Percentiles rank a stretch among this genome's conserved stretches.
phyloP scores from a whole-genome alignment of 2,888 invertebrate genomes.

The Eilema sororculum region DNA sequence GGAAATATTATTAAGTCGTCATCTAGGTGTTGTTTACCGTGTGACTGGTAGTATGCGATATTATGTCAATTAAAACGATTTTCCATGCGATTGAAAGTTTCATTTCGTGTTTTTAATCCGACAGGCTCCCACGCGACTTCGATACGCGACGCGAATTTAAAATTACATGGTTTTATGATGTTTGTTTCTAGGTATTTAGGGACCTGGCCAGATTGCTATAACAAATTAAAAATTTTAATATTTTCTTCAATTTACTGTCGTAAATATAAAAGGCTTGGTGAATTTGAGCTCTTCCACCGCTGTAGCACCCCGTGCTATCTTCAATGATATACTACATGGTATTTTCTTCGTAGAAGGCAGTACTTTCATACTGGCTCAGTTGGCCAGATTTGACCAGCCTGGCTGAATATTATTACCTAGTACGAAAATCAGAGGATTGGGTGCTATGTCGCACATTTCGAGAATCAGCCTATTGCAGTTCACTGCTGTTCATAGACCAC shows the following conservation, averaged over 20 bases:
- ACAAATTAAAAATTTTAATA: no score
- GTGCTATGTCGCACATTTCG: no score
- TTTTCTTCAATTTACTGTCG: no score
- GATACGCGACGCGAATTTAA: conserved; percentile 17
- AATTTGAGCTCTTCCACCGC: no score
- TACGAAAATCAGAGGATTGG: background rate
- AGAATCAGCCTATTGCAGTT: no score
- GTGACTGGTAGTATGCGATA: background rate
- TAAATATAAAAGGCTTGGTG: no score
- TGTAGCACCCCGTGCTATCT: no score
- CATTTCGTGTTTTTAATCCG: conserved; percentile 7
- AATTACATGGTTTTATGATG: conserved; percentile 1
- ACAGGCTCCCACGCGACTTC: conserved; percentile 3
- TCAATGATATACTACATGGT: no score
- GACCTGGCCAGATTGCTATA: background rate
- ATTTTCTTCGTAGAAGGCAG: no score
- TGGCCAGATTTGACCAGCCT: background rate
- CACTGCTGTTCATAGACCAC: no score
- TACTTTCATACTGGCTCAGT: no score
- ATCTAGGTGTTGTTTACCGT: background rate
- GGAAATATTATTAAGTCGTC: no score
- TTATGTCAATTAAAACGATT: conserved; percentile 2
- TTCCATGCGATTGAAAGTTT: conserved; percentile 1
- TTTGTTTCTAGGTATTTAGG: background rate
- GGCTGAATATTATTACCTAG: background rate